Base-by-base conservation (phyloP, 2,888 invertebrate genomes). In the Drosophila meridiana region DNA sequence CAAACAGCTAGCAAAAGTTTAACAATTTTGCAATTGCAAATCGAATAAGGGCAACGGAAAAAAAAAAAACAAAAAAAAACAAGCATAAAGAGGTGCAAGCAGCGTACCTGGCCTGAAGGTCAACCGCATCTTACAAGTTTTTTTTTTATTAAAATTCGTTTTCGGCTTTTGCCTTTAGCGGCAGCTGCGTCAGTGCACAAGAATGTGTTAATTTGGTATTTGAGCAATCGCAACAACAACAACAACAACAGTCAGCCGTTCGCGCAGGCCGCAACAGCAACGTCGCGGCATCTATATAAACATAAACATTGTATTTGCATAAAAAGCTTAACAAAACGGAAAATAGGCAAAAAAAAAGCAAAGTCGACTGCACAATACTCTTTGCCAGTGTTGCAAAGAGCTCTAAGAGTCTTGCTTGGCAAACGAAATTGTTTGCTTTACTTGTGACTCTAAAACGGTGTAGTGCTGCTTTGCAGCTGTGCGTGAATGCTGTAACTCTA, bases 61-160 rank as follows among this genome's bases (percentile, higher is more conserved):
- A 57, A n/a, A n/a, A n/a, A n/a, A 42, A 26, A 26, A 64, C 56
- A 68, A 50, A 45, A 45, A 43, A 9, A 11, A 26, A 11, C 11
- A 26, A 6, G 20, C 20, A 8, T 28, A 26, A 59, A 59, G 36
- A 48, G 63, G 38, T 59, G 62, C 59, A 59, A 38, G 2, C 32
- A 38, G 69, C 68, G 32, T 20, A 43, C 53, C 57, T 30, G 34
- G 69, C 75, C 57, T 78, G 89, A 84, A 84, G 84, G 84, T 84
- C 79, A 84, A 87, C 84, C 79, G 85, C 84, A 89, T 89, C 89
- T 84, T 84, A 78, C 78, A 78, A 70, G 81, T 86, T 86, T 69
- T 59, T 86, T 68, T 64, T 76, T 83, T 78, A 20, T 52, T 34
- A 6, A 80, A 80, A 62, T 50, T 83, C 80, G 64, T 13, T 72